Conservation (phyloP, 2,113 vertebrate genomes). For the Neofelis nebulosa region DNA sequence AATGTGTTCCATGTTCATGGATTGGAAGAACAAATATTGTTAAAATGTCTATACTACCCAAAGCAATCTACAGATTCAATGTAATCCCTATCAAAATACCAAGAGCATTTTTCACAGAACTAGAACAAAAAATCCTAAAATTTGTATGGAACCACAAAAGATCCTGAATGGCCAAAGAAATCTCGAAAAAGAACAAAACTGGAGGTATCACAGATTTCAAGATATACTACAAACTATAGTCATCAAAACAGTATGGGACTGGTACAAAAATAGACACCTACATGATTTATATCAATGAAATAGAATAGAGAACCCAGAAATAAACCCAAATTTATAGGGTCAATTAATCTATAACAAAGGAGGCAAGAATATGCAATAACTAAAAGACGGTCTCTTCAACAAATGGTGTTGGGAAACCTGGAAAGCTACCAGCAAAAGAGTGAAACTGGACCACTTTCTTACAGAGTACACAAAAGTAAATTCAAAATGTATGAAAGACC, state of each 20-base stretch:
- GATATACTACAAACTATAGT: not conserved
- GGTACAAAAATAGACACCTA: not conserved
- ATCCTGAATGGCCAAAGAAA: not conserved
- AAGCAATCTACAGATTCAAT: not conserved
- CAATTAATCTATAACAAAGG: too few species aligned
- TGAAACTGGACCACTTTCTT: not conserved
- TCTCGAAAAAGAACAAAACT: not conserved
- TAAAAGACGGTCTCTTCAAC: too few species aligned
- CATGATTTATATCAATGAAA: not conserved
- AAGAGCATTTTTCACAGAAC: not conserved
- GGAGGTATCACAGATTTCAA: not conserved
- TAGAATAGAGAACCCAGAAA: not conserved
- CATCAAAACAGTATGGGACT: not conserved
- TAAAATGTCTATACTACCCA: not conserved
- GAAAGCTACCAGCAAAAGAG: too few species aligned
- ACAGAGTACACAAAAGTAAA: not conserved
- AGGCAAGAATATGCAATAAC: too few species aligned
- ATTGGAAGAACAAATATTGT: not conserved
- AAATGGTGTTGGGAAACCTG: too few species aligned
- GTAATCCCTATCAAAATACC: not conserved
- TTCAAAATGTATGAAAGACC: not conserved
- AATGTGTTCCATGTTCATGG: not conserved
- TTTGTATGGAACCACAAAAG: not conserved
- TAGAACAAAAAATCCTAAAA: not conserved
- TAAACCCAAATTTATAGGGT: too few species aligned